phyloP scores from a whole-genome alignment of 2,888 invertebrate species.

The Lymantria dispar region DNA sequence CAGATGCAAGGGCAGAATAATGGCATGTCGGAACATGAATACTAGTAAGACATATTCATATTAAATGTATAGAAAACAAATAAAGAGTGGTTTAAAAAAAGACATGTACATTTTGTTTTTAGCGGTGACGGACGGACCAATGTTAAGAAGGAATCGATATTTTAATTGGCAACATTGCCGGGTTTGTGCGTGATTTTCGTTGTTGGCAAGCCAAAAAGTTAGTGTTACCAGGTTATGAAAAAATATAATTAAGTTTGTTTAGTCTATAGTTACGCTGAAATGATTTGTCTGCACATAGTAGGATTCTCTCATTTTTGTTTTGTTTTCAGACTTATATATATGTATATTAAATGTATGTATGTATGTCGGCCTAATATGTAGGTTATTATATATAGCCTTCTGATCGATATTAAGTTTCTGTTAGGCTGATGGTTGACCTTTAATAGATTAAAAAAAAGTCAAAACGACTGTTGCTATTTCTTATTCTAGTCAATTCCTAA shows the following conservation, averaged over 20 bases:
- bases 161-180: slow-evolving; percentile 35
- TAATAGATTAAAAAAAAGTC: too few relatives aligned
- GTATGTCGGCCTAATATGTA: slow-evolving; percentile 21
- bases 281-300: slow-evolving; percentile 39
- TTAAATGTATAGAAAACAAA: slow-evolving; percentile 24
- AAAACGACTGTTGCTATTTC: slow-evolving; percentile 12
- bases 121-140: slow-evolving; percentile 75
- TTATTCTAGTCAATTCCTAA: slow-evolving; percentile 37
- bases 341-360: slow-evolving; percentile 20
- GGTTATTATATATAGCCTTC: slow-evolving; percentile 11
- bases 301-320: slow-evolving; percentile 37
- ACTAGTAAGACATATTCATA: slow-evolving; percentile 63
- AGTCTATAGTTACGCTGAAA: slow-evolving; percentile 24
- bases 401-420: neutral
- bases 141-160: slow-evolving; percentile 54
- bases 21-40: slow-evolving; percentile 66
- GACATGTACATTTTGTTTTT: slow-evolving; percentile 63
- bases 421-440: neutral
- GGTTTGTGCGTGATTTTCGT: slow-evolving; percentile 32
- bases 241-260: slow-evolving; percentile 25
- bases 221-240: slow-evolving; percentile 47
- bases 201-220: slow-evolving; percentile 46
- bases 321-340: slow-evolving; percentile 17
- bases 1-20: slow-evolving; percentile 61
- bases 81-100: slow-evolving; percentile 54